Conservation (phyloP, 2,888 invertebrate genomes). For the Litoditis marina region DNA sequence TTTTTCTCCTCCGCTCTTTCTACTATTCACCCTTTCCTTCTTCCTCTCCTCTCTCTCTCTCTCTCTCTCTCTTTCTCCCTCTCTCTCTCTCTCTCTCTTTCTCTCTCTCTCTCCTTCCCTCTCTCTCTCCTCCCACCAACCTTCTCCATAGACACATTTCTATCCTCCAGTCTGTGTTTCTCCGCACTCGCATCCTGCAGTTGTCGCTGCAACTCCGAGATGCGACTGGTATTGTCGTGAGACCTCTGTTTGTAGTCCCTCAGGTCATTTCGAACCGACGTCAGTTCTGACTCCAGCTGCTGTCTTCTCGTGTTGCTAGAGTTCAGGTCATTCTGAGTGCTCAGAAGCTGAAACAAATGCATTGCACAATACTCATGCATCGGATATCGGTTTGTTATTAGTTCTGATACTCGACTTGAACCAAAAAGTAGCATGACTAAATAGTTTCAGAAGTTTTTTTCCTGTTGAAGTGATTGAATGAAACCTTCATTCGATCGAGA, state of each 20-base stretch:
- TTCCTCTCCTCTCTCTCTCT: constrained; percentile 51
- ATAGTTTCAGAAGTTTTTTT: too few species aligned
- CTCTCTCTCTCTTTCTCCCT: too few species aligned
- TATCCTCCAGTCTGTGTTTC: constrained; percentile 57
- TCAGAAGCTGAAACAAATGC: constrained; percentile 28
- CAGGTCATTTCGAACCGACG: constrained; percentile 51
- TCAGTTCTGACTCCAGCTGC: constrained; percentile 54
- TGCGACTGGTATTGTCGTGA: constrained; percentile 53
- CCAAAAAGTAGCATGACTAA: too few species aligned
- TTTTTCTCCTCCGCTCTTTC: constrained; percentile 55
- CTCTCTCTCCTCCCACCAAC: constrained; percentile 13
- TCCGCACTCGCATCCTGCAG: constrained; percentile 56
- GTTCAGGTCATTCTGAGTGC: constrained; percentile 53
- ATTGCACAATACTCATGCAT: neutral
- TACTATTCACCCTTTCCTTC: constrained; percentile 47
- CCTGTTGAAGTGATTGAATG: too few species aligned
- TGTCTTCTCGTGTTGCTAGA: constrained; percentile 46
- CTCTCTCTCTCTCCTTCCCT: neutral
- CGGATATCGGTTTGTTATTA: too few species aligned
- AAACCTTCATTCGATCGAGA: too few species aligned
- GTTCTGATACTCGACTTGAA: too few species aligned
- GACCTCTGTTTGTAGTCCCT: constrained; percentile 58
- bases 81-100: constrained; percentile 40
- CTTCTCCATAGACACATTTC: constrained; percentile 55
- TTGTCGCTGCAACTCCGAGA: constrained; percentile 58